phyloP scores from a whole-genome alignment of 2,888 invertebrate species.

The Lasioglossum pauxillum region DNA sequence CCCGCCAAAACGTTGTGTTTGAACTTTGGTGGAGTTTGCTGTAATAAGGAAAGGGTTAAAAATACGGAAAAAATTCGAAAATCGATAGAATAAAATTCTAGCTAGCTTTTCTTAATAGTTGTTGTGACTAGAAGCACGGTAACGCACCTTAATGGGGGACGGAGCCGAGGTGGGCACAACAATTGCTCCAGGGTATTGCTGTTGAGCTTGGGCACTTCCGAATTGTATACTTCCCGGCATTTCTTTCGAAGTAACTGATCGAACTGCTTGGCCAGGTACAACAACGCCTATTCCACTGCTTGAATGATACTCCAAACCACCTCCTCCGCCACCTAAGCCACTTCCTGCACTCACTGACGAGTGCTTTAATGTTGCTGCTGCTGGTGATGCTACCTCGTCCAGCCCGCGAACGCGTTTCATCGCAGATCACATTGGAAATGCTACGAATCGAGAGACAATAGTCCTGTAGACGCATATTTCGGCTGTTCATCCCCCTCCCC shows the following conservation, averaged over 20 bases:
- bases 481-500: not conserved
- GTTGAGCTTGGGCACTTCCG: conserved; percentile 81
- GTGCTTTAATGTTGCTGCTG: conserved; percentile 85
- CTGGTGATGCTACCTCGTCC: conserved; percentile 83
- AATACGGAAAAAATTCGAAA: not conserved
- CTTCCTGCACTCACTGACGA: conserved; percentile 83
- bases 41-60: conserved; percentile 1
- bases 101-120: not conserved
- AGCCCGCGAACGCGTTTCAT: conserved; percentile 87
- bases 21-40: not conserved
- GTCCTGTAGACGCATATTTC: not conserved
- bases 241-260: conserved; percentile 82
- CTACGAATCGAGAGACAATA: conserved; percentile 80
- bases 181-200: conserved; percentile 83
- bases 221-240: conserved; percentile 85
- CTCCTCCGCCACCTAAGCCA: conserved; percentile 81
- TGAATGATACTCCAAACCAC: conserved; percentile 83
- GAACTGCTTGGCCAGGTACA: conserved; percentile 82
- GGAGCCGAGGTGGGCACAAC: conserved; percentile 82
- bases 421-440: conserved; percentile 88
- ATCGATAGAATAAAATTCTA: not conserved
- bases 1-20: not conserved
- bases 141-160: conserved; percentile 82
- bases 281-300: conserved; percentile 79
- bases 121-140: conserved; percentile 22